Evolutionary conservation across 1,140 invertebrate species (phyloP).

Genomic region (Bombus superbus): DNA sequence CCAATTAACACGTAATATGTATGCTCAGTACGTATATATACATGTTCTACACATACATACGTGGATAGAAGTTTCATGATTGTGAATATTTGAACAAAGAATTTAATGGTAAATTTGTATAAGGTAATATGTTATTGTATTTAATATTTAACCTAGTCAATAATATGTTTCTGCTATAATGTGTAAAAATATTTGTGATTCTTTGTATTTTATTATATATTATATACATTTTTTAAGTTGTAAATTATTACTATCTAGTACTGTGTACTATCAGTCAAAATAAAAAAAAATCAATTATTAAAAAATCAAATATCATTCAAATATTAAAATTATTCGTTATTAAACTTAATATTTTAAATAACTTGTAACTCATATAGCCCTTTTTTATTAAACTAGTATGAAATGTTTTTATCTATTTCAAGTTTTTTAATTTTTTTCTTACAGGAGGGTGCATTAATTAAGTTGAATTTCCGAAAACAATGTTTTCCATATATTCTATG

Average conservation of each 20-base stretch:
- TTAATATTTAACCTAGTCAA: neutral
- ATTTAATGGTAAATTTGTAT: neutral
- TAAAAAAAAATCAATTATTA: neutral
- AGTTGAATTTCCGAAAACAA: neutral
- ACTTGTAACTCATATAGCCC: neutral
- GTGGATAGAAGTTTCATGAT: neutral
- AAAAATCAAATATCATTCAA: neutral
- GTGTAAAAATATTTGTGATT: neutral
- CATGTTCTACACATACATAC: neutral
- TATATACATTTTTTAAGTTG: neutral
- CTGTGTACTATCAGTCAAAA: neutral
- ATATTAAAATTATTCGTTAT: neutral
- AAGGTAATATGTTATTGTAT: neutral
- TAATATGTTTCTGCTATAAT: neutral
- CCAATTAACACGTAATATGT: neutral
- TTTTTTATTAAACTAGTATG: neutral
- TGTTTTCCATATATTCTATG: neutral
- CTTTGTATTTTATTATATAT: neutral
- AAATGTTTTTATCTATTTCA: neutral
- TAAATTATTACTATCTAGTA: neutral
- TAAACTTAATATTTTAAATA: neutral
- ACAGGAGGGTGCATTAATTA: neutral
- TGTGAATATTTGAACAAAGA: neutral
- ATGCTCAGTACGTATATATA: neutral
- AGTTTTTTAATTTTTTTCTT: neutral